phyloP scores from a whole-genome alignment of 2,888 invertebrate genomes.

The Tubulanus polymorphus region DNA sequence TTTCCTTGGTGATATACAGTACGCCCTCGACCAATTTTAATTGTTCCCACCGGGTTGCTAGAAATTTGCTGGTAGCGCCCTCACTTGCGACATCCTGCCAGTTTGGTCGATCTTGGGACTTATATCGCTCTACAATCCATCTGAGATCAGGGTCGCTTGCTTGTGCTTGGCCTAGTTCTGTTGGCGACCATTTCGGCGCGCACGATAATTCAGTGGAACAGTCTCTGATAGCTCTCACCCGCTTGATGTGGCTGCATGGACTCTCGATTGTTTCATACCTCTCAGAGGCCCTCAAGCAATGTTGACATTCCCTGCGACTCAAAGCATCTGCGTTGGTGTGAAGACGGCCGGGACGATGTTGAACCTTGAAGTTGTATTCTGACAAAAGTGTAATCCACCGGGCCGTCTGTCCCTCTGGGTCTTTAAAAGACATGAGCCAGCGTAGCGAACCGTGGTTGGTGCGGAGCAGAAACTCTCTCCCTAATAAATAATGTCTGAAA shows the following conservation, averaged over 20 bases:
- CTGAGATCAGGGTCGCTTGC: background rate
- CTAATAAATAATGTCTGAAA: slow-evolving; percentile 12
- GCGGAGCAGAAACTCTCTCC: slow-evolving; percentile 3
- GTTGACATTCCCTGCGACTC: background rate
- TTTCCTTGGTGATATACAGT: background rate
- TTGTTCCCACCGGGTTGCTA: background rate
- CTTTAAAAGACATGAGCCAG: slow-evolving; percentile 7
- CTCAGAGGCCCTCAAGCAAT: background rate
- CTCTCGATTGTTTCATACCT: background rate
- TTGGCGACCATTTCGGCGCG: background rate
- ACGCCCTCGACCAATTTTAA: background rate
- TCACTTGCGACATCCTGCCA: background rate
- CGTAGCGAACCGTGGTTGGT: slow-evolving; percentile 12
- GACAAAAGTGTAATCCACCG: slow-evolving; percentile 11
- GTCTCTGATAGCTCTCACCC: background rate
- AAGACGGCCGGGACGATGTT: background rate
- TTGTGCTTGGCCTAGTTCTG: background rate
- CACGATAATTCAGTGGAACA: background rate
- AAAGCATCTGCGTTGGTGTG: slow-evolving; percentile 8
- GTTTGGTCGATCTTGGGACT: background rate
- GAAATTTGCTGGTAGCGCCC: background rate
- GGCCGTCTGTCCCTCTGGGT: slow-evolving; percentile 10
- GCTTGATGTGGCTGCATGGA: background rate
- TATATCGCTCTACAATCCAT: background rate
- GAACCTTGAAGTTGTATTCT: slow-evolving; percentile 7